phyloP scores from a whole-genome alignment of 2,888 invertebrate species.

The Schizotus pectinicornis region DNA sequence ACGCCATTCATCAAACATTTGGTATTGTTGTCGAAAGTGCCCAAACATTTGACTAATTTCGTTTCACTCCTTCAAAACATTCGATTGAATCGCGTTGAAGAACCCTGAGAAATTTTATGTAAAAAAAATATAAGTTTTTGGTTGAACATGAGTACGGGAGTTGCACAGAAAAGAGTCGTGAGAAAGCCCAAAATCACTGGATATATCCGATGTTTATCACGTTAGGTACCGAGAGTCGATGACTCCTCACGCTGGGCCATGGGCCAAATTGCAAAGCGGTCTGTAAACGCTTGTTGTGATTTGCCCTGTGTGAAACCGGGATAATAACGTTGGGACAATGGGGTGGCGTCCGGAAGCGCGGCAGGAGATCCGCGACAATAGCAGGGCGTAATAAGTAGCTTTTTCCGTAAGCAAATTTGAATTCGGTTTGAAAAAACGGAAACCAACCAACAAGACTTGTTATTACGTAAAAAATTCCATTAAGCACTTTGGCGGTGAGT shows the following conservation, averaged over 20 bases:
- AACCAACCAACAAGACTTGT: no score
- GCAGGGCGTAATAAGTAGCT: constrained; percentile 11
- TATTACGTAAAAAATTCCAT: constrained; percentile 17
- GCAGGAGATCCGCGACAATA: constrained; percentile 17
- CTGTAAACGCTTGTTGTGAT: constrained; percentile 29
- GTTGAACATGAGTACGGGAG: no score
- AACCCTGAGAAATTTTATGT: no score
- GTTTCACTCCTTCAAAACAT: no score
- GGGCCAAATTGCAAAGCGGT: constrained; percentile 14
- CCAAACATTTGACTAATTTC: no score
- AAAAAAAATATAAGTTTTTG: no score
- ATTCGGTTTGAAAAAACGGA: background rate
- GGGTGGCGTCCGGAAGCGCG: constrained; percentile 18
- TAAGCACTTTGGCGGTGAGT: constrained; percentile 24
- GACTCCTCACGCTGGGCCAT: constrained; percentile 25
- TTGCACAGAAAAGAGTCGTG: constrained; percentile 27
- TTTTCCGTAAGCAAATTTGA: background rate
- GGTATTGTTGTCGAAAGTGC: no score
- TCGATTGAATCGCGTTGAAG: no score
- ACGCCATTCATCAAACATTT: no score
- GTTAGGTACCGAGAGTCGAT: constrained; percentile 9
- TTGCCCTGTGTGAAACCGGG: constrained; percentile 29
- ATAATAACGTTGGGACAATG: constrained; percentile 26
- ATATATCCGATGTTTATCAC: constrained; percentile 26
- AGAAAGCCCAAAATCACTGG: constrained; percentile 28